These are phyloP conservation scores for Hofmannophila pseudospretella DNA, from an alignment of 2,888 invertebrate species.

Conservation along the genomic window DNA sequence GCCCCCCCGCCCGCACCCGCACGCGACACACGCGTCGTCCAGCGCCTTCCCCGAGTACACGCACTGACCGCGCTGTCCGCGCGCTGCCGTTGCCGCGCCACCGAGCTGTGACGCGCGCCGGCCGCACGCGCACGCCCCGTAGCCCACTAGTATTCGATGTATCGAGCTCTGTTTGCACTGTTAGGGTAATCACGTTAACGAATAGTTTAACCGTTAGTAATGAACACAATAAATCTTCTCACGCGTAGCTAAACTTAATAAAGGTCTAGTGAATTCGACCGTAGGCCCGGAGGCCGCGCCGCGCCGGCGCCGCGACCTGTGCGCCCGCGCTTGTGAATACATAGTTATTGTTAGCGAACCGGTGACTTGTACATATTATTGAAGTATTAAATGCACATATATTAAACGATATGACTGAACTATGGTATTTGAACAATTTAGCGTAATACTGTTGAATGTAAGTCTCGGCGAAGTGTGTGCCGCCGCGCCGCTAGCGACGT, in stretches of 20 bases:
- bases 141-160: constrained; percentile 28
- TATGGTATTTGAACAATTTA: constrained; percentile 49
- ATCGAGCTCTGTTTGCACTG: constrained; percentile 44
- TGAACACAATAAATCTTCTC: constrained; percentile 52
- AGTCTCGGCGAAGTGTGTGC: constrained; percentile 40
- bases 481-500: constrained; percentile 40
- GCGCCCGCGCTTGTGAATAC: constrained; percentile 45
- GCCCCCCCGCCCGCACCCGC: constrained; percentile 71
- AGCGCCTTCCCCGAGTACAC: constrained; percentile 84
- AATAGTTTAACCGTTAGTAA: constrained; percentile 56
- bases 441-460: constrained; percentile 54
- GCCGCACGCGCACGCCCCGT: constrained; percentile 9
- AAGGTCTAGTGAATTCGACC: constrained; percentile 39
- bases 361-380: constrained; percentile 64
- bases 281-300: constrained; percentile 8
- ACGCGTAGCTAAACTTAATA: constrained; percentile 48
- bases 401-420: constrained; percentile 68
- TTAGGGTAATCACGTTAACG: constrained; percentile 49
- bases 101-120: constrained; percentile 20
- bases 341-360: constrained; percentile 52
- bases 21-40: constrained; percentile 54
- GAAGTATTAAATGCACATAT: constrained; percentile 57
- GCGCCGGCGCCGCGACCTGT: constrained; percentile 2
- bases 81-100: constrained; percentile 33
- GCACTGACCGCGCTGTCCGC: constrained; percentile 78